Conservation (phyloP, 2,888 invertebrate species). For the Abrostola triplasia region DNA sequence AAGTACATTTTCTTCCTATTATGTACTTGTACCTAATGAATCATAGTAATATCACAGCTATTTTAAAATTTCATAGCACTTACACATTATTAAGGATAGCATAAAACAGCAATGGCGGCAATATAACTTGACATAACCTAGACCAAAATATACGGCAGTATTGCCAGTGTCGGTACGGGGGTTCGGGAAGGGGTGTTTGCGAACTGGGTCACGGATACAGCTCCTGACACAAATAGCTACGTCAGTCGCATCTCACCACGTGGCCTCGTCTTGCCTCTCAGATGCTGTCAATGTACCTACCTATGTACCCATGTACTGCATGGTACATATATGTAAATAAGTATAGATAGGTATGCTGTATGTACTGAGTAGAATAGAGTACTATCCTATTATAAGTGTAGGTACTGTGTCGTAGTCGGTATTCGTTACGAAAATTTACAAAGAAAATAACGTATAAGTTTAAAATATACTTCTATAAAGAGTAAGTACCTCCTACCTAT, state of each 20-base stretch:
- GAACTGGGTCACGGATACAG: constrained; percentile 86
- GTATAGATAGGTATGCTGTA: no score
- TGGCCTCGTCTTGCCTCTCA: constrained; percentile 73
- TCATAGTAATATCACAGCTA: not conserved
- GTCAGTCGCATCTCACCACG: constrained; percentile 77
- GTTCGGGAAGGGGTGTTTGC: constrained; percentile 75
- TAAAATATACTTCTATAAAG: no score
- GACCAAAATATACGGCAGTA: constrained; percentile 82
- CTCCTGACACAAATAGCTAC: constrained; percentile 86
- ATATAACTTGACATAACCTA: constrained; percentile 77
- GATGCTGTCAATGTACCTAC: constrained; percentile 62
- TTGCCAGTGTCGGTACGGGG: constrained; percentile 55
- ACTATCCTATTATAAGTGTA: no score
- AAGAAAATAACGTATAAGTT: no score
- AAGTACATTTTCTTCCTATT: no score
- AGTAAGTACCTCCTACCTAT: no score
- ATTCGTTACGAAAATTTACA: no score
- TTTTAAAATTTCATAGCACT: constrained; percentile 27
- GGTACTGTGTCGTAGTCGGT: no score
- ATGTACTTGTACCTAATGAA: not conserved
- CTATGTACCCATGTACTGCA: constrained; percentile 24
- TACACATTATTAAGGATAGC: constrained; percentile 48
- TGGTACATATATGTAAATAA: not conserved
- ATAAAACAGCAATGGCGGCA: constrained; percentile 57
- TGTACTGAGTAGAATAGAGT: no score